Percentiles rank a stretch among this genome's conserved stretches.
phyloP scores from a whole-genome alignment of 2,113 vertebrate genomes.

The Piaya cayana region DNA sequence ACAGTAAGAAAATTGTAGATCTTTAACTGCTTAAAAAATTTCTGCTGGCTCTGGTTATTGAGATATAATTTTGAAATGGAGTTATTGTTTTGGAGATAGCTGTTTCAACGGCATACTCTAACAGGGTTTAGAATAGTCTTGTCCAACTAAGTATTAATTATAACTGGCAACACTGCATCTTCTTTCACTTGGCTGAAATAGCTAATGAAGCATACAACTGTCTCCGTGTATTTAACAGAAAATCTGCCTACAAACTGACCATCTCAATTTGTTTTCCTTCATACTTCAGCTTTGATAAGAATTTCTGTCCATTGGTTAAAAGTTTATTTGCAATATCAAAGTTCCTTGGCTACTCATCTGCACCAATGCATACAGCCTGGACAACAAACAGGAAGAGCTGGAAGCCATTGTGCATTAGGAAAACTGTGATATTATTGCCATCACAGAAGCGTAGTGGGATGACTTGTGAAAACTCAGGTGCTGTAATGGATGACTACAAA shows the following conservation, averaged over 20 bases:
- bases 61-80: not conserved
- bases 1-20: not conserved
- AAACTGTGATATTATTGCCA: not conserved
- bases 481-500: not conserved
- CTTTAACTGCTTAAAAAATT: not conserved
- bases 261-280: slow-evolving; percentile 30
- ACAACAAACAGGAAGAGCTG: not conserved
- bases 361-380: not conserved
- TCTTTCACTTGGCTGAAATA: slow-evolving; percentile 13
- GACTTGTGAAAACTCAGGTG: not conserved
- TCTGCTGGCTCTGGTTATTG: not conserved
- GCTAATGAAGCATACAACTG: not conserved
- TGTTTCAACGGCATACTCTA: not conserved
- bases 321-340: not conserved
- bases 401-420: not conserved
- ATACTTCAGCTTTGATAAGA: not conserved
- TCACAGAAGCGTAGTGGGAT: not conserved
- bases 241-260: not conserved
- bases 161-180: not conserved
- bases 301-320: not conserved
- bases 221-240: slow-evolving; percentile 6
- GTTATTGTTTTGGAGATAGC: not conserved
- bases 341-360: not conserved
- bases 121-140: not conserved
- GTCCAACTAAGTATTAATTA: slow-evolving; percentile 10